phyloP scores from a whole-genome alignment of 2,113 vertebrate genomes.

The Synchiropus splendidus region DNA sequence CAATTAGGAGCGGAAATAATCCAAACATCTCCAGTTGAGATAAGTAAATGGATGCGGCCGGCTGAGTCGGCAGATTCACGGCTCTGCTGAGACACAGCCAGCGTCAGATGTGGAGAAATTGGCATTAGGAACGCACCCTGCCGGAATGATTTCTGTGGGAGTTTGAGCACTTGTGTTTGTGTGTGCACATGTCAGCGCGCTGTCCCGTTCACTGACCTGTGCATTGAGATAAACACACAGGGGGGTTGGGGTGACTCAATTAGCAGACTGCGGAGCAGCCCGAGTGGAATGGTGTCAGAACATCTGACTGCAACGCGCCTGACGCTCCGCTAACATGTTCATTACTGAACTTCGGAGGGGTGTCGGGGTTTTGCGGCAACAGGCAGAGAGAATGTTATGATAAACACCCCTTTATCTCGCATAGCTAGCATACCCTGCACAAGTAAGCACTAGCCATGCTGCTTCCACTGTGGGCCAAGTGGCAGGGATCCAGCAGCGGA shows the following conservation, averaged over 20 bases:
- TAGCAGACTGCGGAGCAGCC: conserved; percentile 4
- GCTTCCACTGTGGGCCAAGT: conserved; percentile 30
- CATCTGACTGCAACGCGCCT: too few species aligned
- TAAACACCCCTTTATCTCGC: conserved; percentile 30
- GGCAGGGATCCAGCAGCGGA: conserved; percentile 36
- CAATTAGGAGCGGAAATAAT: too few species aligned
- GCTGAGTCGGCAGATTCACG: too few species aligned
- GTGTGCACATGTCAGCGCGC: conserved; percentile 5
- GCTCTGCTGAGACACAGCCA: too few species aligned
- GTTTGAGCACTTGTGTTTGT: conserved; percentile 32
- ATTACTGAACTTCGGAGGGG: background rate
- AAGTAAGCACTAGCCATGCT: conserved; percentile 37
- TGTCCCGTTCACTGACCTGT: conserved; percentile 40
- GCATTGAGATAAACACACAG: conserved; percentile 25
- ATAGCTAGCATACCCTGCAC: conserved; percentile 37
- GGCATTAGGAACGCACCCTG: conserved; percentile 7
- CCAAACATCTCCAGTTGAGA: too few species aligned
- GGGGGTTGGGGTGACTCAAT: conserved; percentile 12
- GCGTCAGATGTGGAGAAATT: background rate
- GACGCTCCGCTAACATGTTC: background rate
- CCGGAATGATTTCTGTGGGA: conserved; percentile 43
- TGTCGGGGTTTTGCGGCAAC: conserved; percentile 1
- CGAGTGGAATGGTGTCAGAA: too few species aligned
- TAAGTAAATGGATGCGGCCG: too few species aligned
- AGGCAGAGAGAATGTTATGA: conserved; percentile 8